These are phyloP conservation scores for Cardinalis cardinalis DNA, from an alignment of 2,113 vertebrate genomes.

Conservation along the genomic window DNA sequence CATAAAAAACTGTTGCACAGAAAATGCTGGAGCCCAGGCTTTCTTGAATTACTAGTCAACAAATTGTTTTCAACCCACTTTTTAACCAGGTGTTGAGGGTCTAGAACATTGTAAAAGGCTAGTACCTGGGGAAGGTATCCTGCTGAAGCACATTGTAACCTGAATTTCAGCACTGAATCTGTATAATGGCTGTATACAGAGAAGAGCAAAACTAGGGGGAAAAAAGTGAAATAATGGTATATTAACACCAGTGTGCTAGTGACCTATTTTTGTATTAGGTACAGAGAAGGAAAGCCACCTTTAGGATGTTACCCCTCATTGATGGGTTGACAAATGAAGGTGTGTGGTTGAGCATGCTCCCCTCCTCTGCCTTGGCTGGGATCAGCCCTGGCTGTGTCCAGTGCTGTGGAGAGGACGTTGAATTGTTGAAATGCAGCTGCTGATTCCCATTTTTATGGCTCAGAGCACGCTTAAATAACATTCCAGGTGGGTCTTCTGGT, in stretches of 20 bases:
- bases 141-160: background rate
- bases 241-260: background rate
- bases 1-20: background rate
- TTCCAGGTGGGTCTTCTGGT: background rate
- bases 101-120: background rate
- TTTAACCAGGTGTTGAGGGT: background rate
- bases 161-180: background rate
- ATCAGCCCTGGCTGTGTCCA: background rate
- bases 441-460: background rate
- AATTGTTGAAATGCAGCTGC: background rate
- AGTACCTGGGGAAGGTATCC: background rate
- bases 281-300: background rate
- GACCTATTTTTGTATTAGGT: background rate
- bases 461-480: background rate
- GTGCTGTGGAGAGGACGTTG: background rate
- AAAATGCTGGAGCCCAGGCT: background rate
- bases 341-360: background rate
- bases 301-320: background rate
- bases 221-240: background rate
- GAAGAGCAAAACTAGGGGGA: background rate
- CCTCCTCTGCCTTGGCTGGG: fast-evolving
- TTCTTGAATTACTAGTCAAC: background rate
- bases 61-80: background rate
- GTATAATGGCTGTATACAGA: background rate
- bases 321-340: background rate